These are phyloP conservation scores for Prietella phreatophila DNA, from an alignment of 2,113 vertebrate species.

Conservation along the genomic window DNA sequence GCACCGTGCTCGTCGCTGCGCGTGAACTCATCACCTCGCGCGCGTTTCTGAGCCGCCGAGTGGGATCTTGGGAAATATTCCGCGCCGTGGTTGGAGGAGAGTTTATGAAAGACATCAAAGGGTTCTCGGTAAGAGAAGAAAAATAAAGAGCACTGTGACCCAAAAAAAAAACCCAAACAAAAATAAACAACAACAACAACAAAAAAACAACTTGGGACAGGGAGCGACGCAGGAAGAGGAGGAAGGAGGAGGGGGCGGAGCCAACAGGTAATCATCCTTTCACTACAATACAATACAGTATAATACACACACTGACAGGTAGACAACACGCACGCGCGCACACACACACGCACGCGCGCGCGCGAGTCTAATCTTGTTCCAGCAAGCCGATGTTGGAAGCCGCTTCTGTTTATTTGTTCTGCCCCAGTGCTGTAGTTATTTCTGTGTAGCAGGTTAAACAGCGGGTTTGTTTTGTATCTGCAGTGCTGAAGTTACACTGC, in stretches of 20 bases:
- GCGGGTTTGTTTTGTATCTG: background rate
- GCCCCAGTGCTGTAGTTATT: too few species aligned
- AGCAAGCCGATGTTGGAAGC: background rate
- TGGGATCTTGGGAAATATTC: background rate
- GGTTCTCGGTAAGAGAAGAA: background rate
- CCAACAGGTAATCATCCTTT: slow-evolving; percentile 70
- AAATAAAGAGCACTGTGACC: background rate
- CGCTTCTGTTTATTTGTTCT: background rate
- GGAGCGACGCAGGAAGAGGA: background rate
- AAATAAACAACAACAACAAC: too few species aligned
- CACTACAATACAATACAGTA: background rate
- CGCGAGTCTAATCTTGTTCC: background rate
- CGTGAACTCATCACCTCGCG: background rate
- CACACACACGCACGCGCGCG: background rate
- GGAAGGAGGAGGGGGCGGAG: slow-evolving; percentile 68
- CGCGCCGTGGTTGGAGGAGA: background rate
- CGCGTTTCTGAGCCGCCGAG: background rate
- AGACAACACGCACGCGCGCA: background rate
- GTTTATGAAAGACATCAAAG: too few species aligned
- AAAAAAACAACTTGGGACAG: background rate
- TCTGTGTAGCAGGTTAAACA: background rate
- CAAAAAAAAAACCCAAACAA: too few species aligned
- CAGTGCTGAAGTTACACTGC: background rate
- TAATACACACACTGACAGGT: too few species aligned
- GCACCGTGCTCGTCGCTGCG: background rate